These are phyloP conservation scores for Paraplagusia blochii DNA, from an alignment of 2,113 vertebrate species.

Conservation along the genomic window DNA sequence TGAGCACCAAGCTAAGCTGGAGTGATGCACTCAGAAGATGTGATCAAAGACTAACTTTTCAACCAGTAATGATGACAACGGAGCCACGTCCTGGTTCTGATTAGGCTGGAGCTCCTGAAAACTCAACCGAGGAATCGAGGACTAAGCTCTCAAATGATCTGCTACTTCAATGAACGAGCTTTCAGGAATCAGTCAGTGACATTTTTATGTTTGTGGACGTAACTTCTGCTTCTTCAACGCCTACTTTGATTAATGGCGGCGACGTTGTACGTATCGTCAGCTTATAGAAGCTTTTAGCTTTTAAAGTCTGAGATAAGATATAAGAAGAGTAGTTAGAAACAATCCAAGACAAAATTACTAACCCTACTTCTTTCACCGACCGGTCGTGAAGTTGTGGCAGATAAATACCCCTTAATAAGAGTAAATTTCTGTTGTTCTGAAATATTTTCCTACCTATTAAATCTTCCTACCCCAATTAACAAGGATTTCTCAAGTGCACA, in stretches of 20 bases:
- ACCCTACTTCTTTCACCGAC: no score
- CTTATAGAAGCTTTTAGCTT: slow-evolving; percentile 14
- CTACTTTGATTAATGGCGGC: slow-evolving; percentile 2
- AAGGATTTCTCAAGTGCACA: no score
- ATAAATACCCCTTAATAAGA: no score
- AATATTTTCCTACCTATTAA: no score
- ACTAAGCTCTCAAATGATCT: slow-evolving; percentile 42
- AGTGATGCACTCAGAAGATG: slow-evolving; percentile 68
- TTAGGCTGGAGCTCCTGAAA: slow-evolving; percentile 59
- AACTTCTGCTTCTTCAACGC: slow-evolving; percentile 15
- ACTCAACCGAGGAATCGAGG: slow-evolving; percentile 50
- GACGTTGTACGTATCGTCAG: slow-evolving; percentile 18
- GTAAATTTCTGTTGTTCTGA: no score
- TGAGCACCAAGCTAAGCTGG: slow-evolving; percentile 66
- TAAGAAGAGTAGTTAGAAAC: no score
- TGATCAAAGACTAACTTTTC: slow-evolving; percentile 75
- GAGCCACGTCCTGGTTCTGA: slow-evolving; percentile 67
- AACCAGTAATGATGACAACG: slow-evolving; percentile 62
- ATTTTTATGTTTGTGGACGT: slow-evolving; percentile 36
- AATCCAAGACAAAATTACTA: no score
- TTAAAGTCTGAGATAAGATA: no score
- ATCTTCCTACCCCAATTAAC: no score
- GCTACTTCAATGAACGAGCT: slow-evolving; percentile 25
- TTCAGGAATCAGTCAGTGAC: slow-evolving; percentile 23
- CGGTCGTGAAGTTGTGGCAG: no score